Conservation (phyloP, 1,140 invertebrate genomes). For the Stegodyphus mimosarum region DNA sequence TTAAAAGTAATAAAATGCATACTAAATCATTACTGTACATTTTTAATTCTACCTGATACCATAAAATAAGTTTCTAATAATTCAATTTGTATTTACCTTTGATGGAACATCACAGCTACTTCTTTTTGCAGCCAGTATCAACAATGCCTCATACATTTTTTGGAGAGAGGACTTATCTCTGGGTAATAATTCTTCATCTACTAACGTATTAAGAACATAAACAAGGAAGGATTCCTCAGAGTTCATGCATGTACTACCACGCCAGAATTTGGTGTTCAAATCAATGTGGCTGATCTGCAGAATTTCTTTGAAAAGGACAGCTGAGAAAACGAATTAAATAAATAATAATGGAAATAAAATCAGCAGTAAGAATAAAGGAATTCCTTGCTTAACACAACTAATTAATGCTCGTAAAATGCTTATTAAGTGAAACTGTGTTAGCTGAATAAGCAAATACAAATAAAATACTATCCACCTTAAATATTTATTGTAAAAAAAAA, state of each 20-base stretch:
- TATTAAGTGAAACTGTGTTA: neutral
- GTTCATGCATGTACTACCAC: neutral
- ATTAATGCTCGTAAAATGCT: neutral
- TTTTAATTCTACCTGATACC: neutral
- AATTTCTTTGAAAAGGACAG: neutral
- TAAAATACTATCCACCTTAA: neutral
- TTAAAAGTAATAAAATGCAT: neutral
- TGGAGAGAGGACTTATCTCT: neutral
- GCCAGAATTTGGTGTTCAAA: neutral
- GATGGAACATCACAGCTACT: neutral
- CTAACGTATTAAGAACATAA: neutral
- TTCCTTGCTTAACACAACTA: neutral
- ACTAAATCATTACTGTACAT: neutral
- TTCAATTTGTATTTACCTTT: neutral
- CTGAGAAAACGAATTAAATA: neutral
- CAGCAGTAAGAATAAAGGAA: neutral
- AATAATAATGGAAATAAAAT: no score
- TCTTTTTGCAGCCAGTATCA: neutral
- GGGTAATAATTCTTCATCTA: neutral
- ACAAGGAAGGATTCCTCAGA: slow-evolving; percentile 12
- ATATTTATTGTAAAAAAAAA: neutral
- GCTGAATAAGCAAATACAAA: neutral
- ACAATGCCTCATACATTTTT: neutral
- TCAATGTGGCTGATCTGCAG: neutral
- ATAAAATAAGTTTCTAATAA: neutral